Percentiles rank a stretch among this genome's conserved stretches.
Evolutionary conservation across 2,888 invertebrate genomes (phyloP).

Genomic region (Scaptomyza cyrtandrae): DNA sequence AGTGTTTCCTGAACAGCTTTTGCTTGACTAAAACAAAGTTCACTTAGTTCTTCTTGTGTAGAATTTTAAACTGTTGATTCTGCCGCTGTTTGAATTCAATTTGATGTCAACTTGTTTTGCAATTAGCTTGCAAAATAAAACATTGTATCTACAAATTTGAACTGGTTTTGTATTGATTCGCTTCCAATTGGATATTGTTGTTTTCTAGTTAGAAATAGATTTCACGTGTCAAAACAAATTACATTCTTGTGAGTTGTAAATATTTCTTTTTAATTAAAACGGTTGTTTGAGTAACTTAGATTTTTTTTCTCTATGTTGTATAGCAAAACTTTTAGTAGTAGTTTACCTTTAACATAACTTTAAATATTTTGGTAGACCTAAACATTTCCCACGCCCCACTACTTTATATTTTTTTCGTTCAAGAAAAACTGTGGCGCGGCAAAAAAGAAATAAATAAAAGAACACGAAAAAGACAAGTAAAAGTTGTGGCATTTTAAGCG

Average conservation of each 20-base stretch:
- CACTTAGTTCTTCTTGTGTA: not conserved
- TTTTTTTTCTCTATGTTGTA: no score
- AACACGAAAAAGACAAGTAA: constrained; percentile 35
- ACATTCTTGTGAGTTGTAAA: no score
- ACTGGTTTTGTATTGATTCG: no score
- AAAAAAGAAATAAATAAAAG: constrained; percentile 11
- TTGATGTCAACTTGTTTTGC: constrained; percentile 12
- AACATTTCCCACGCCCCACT: constrained; percentile 10
- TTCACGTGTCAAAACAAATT: no score
- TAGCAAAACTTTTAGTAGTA: no score
- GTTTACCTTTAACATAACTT: no score
- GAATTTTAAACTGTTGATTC: constrained; percentile 29
- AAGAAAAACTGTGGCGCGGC: constrained; percentile 30
- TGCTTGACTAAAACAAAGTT: not conserved
- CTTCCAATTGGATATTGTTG: no score
- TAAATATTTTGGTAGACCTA: not conserved
- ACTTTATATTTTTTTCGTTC: constrained; percentile 14
- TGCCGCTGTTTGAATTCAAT: constrained; percentile 21
- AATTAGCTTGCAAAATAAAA: not conserved
- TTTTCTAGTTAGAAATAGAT: no score
- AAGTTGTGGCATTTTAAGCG: constrained; percentile 70
- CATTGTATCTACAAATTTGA: not conserved
- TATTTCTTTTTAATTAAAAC: no score
- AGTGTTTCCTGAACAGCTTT: constrained; percentile 17
- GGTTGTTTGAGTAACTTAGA: no score